A percentile compares a stretch with the other conserved stretches of the same genome.
These are phyloP conservation scores for Tethea ocularis DNA, from an alignment of 2,888 invertebrate genomes.

Conservation along the genomic window DNA sequence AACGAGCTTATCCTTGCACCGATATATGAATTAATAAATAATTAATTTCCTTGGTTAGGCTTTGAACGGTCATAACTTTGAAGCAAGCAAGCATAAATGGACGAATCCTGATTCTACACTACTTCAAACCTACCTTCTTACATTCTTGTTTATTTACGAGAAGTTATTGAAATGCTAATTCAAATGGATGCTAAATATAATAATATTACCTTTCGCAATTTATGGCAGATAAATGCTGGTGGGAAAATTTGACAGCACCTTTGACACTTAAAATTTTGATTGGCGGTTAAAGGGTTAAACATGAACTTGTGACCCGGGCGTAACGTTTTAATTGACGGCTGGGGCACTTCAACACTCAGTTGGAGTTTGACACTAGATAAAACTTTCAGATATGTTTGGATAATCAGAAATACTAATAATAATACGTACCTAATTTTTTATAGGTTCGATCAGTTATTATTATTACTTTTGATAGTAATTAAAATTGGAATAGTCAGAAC, in stretches of 20 bases:
- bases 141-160: background rate
- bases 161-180: background rate
- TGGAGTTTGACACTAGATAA: background rate
- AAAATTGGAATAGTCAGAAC: too few species aligned
- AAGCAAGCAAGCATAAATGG: too few species aligned
- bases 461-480: too few species aligned
- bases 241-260: background rate
- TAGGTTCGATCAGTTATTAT: too few species aligned
- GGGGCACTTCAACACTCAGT: background rate
- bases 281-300: slow-evolving; percentile 5
- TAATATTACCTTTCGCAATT: background rate
- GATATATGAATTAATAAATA: too few species aligned
- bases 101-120: too few species aligned
- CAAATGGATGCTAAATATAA: background rate
- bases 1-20: too few species aligned
- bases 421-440: too few species aligned
- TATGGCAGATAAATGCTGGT: background rate
- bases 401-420: too few species aligned
- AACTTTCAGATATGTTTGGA: background rate
- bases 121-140: background rate
- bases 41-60: too few species aligned
- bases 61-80: too few species aligned
- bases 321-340: slow-evolving; percentile 8
- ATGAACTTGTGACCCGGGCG: slow-evolving; percentile 2
- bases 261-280: slow-evolving; percentile 4